These are phyloP conservation scores for Hippopotamus amphibius DNA, from an alignment of 2,113 vertebrate genomes.

Conservation along the genomic window DNA sequence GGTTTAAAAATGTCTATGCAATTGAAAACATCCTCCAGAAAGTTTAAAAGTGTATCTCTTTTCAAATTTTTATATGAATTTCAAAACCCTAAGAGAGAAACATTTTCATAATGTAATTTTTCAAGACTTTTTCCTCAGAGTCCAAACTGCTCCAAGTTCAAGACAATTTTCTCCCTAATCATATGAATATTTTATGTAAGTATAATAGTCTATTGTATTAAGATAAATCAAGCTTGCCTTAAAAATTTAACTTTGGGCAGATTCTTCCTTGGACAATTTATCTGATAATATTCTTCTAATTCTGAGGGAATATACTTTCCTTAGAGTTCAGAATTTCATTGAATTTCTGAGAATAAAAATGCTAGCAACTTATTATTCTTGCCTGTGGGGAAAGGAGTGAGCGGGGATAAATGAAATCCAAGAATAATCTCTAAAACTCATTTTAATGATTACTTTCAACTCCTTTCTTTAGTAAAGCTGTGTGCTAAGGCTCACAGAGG, in stretches of 20 bases:
- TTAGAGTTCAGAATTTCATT: conserved; percentile 55
- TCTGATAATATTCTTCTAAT: conserved; percentile 73
- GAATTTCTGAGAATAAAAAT: conserved; percentile 66
- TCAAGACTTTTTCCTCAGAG: conserved; percentile 43
- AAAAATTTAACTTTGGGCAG: conserved; percentile 67
- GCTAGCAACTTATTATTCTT: conserved; percentile 63
- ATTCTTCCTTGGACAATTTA: conserved; percentile 65
- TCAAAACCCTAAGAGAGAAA: conserved; percentile 55
- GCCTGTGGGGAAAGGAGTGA: conserved; percentile 33
- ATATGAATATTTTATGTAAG: conserved; percentile 72
- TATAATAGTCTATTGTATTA: conserved; percentile 56
- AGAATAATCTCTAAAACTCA: conserved; percentile 50
- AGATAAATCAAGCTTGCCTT: conserved; percentile 61
- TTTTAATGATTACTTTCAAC: conserved; percentile 58
- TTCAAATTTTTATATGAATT: conserved; percentile 59
- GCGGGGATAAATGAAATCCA: conserved; percentile 54
- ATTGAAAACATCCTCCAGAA: conserved; percentile 34
- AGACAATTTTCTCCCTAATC: conserved; percentile 69
- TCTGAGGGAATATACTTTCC: conserved; percentile 51
- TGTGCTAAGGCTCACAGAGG: not conserved
- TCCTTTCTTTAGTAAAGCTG: conserved; percentile 20
- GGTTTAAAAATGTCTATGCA: conserved; percentile 8
- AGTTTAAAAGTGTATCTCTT: conserved; percentile 33
- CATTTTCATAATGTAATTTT: conserved; percentile 67
- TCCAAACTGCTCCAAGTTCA: conserved; percentile 56